Evolutionary conservation across 2,888 invertebrate species (phyloP).

Genomic region (Cataglyphis rosenhaueri): DNA sequence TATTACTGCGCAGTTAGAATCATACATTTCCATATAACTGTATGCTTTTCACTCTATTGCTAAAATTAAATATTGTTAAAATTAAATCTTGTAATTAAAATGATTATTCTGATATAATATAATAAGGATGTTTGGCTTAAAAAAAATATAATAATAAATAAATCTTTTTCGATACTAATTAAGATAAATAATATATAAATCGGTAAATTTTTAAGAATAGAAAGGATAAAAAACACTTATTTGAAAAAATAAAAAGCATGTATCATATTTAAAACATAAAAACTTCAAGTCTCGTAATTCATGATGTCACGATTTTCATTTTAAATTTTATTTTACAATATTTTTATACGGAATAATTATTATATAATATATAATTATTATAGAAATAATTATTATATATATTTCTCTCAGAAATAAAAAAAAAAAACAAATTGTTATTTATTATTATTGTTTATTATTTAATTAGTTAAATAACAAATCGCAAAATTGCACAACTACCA

Average conservation of each 20-base stretch:
- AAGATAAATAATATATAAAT: not conserved
- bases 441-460: no score
- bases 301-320: not conserved
- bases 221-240: not conserved
- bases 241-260: not conserved
- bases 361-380: no score
- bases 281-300: not conserved
- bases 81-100: slow-evolving; percentile 9
- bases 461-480: slow-evolving; percentile 23
- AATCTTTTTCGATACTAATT: not conserved
- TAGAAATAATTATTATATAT: no score
- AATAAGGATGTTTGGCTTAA: not conserved
- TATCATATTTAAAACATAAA: not conserved
- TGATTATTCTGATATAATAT: not conserved
- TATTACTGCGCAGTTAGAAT: slow-evolving; percentile 28
- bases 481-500: not conserved
- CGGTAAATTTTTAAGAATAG: not conserved
- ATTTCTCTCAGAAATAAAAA: no score
- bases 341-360: not conserved
- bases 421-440: no score
- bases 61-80: no score
- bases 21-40: not conserved
- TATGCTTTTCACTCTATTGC: not conserved
- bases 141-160: not conserved
- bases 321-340: slow-evolving; percentile 13